These are phyloP conservation scores for Falco rusticolus DNA, from an alignment of 2,797 vertebrate species.

Conservation along the genomic window DNA sequence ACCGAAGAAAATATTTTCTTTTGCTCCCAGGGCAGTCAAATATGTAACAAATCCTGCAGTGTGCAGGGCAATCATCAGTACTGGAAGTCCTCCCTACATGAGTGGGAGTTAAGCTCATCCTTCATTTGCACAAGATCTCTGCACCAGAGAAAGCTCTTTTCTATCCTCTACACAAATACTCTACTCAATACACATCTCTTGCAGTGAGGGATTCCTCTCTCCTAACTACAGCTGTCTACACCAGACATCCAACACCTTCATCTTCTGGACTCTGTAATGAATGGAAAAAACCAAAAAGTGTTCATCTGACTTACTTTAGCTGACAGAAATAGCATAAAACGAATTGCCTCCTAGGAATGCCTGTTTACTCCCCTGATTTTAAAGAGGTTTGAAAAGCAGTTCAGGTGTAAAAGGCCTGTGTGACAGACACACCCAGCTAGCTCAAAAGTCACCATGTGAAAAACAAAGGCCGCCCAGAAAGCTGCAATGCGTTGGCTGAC, in stretches of 20 bases:
- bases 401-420: not conserved
- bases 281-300: not conserved
- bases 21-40: not conserved
- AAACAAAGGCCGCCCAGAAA: not conserved
- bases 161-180: not conserved
- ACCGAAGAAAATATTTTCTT: not conserved
- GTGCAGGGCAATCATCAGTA: accelerated
- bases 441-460: not conserved
- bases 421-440: not conserved
- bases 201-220: not conserved
- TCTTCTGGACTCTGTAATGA: not conserved
- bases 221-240: not conserved
- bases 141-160: not conserved
- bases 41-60: not conserved
- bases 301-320: not conserved
- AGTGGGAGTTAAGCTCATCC: not conserved
- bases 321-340: not conserved
- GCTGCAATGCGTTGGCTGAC: not conserved
- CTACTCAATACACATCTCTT: not conserved
- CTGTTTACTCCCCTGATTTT: not conserved
- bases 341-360: not conserved
- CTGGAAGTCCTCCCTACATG: not conserved
- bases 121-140: not conserved
- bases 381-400: not conserved
- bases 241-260: not conserved